A percentile compares a stretch with the other conserved stretches of the same genome.
Conservation (phyloP, 2,888 invertebrate genomes). For the Acleris cristana region DNA sequence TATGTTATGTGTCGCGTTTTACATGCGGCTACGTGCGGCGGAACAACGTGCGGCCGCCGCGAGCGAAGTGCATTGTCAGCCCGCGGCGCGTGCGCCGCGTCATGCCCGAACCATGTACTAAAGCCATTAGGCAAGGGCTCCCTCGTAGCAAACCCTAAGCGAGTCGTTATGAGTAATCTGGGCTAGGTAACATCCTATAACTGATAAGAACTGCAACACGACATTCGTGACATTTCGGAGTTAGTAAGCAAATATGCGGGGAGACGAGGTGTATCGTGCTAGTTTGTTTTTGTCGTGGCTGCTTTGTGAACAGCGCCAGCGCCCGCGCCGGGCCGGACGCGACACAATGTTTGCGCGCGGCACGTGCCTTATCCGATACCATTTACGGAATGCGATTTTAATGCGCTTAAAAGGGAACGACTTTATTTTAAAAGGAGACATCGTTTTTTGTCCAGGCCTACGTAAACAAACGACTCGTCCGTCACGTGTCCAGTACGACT, state of each 20-base stretch:
- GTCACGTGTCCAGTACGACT: conserved; percentile 39
- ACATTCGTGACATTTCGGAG: conserved; percentile 34
- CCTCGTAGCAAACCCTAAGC: conserved; percentile 23
- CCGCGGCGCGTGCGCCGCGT: conserved; percentile 37
- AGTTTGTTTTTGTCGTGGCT: conserved; percentile 36
- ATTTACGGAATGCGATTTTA: conserved; percentile 76
- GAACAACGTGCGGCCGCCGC: conserved; percentile 11
- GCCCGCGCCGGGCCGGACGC: conserved; percentile 32
- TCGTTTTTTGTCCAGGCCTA: conserved; percentile 60
- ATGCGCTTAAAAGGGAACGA: conserved; percentile 71
- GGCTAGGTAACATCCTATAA: conserved; percentile 12
- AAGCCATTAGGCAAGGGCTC: conserved; percentile 22
- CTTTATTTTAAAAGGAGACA: conserved; percentile 62
- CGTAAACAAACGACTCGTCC: conserved; percentile 47
- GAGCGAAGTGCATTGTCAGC: conserved; percentile 14
- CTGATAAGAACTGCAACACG: conserved; percentile 33
- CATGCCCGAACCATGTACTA: conserved; percentile 36
- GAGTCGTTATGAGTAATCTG: conserved; percentile 35
- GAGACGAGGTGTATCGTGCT: conserved; percentile 34
- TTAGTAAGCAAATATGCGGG: conserved; percentile 36
- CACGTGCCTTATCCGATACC: conserved; percentile 77
- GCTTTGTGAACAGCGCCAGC: conserved; percentile 30
- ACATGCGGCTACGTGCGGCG: conserved; percentile 5
- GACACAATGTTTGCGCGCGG: conserved; percentile 48
- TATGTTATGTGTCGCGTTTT: background rate